Base-by-base conservation (phyloP, 2,797 vertebrate species). In the Mus spretus region DNA sequence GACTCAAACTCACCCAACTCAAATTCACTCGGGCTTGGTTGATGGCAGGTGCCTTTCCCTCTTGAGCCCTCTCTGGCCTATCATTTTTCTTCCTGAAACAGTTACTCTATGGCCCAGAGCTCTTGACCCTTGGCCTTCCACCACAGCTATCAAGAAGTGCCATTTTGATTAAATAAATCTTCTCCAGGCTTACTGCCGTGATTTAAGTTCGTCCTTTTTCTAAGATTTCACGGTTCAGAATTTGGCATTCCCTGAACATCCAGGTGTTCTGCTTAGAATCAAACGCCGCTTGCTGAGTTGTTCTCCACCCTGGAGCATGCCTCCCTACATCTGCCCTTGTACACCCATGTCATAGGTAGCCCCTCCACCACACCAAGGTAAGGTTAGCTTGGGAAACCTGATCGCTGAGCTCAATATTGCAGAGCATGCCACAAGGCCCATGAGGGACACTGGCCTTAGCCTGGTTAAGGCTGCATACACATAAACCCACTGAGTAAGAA, bases 371-470 rank as follows among this genome's bases (percentile, higher is more conserved):
- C 0, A 0, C 3, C 10, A 0, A 31, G n/a, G 59, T 65, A 44
- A 17, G 6, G 50, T 70, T 89, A 78, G 20, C 34, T 34, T 0
- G 31, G 37, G 65, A 75, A 72, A 57, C 50, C 47, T 0, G 17
- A 67, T 0, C 11, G 8, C 79, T 1, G 0, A 2, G 8, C 67
- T 91, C 59, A 26, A 20, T 37, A 61, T 65, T 17, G 24, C 74
- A 57, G 2, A 2, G 15, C 34, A 0, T 2, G 0, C 11, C 80
- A 0, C 3, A 26, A 1, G 31, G 12, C 5, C 1, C 5, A 3
- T 31, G 19, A 63, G 37, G 40, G 6, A 0, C 1, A 0, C 13
- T 1, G 53, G 75, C 31, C n/a, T 22, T 26, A 0, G 82, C 61
- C 61, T 6, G 19, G 31, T 11, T 37, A 28, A 0, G 0, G 55